These are phyloP conservation scores for Pteronotus mesoamericanus DNA, from an alignment of 2,797 vertebrate species.

Conservation along the genomic window DNA sequence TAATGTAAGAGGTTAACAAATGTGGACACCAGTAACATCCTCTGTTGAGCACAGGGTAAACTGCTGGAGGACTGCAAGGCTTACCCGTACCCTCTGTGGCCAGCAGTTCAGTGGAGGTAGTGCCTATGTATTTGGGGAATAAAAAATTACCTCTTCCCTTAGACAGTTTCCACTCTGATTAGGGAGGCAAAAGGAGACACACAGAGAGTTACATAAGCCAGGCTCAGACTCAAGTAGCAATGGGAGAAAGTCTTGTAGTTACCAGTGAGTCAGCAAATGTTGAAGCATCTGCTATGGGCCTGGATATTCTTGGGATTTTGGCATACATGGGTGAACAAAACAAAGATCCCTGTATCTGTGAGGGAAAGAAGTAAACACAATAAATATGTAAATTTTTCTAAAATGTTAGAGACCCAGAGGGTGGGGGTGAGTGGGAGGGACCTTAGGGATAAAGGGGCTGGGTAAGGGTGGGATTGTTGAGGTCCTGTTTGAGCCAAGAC, in stretches of 20 bases:
- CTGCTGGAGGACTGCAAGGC: not conserved
- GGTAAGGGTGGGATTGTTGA: not conserved
- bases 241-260: not conserved
- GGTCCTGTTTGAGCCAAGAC: not conserved
- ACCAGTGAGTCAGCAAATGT: fast-evolving
- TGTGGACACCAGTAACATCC: not conserved
- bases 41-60: not conserved
- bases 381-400: not conserved
- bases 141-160: not conserved
- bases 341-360: not conserved
- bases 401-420: not conserved
- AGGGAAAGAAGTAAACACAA: not conserved
- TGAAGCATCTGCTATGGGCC: fast-evolving
- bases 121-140: no score
- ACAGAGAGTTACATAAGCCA: fast-evolving
- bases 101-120: fast-evolving
- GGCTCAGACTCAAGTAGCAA: no score
- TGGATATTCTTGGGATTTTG: not conserved
- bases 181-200: not conserved
- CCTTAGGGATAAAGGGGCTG: not conserved
- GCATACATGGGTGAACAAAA: not conserved
- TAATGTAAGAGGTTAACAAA: no score
- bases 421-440: not conserved
- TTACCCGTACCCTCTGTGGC: fast-evolving
- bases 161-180: not conserved